phyloP scores from a whole-genome alignment of 2,797 vertebrate genomes.

The Atherinosoma microstoma region DNA sequence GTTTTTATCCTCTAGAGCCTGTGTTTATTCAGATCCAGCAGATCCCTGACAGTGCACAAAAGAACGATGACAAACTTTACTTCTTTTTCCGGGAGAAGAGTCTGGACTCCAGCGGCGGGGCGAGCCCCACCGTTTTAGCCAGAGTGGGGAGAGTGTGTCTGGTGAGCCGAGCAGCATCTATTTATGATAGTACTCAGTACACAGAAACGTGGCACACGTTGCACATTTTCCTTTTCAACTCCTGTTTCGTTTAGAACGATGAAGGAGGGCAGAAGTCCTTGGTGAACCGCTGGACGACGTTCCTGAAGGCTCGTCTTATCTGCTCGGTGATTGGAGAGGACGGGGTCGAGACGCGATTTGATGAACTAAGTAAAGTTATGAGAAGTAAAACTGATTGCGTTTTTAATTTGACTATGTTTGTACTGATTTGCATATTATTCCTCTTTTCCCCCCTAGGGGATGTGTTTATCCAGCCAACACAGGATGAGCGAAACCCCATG shows the following conservation, averaged over 20 bases:
- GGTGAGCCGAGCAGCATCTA: conserved; percentile 74
- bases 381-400: conserved; percentile 16
- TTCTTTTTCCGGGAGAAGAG: conserved; percentile 89
- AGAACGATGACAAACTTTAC: conserved; percentile 88
- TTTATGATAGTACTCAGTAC: conserved; percentile 4
- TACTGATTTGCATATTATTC: conserved; percentile 53
- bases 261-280: conserved; percentile 92
- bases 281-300: conserved; percentile 95
- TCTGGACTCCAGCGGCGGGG: conserved; percentile 80
- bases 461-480: conserved; percentile 86
- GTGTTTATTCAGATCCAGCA: conserved; percentile 87
- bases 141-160: conserved; percentile 88
- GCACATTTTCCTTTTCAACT: conserved; percentile 26
- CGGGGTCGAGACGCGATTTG: conserved; percentile 88
- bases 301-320: conserved; percentile 93
- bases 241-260: conserved; percentile 84
- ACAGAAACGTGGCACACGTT: conserved; percentile 12
- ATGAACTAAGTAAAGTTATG: conserved; percentile 86
- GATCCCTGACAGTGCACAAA: conserved; percentile 87
- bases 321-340: conserved; percentile 89
- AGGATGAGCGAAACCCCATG: conserved; percentile 86
- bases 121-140: conserved; percentile 82
- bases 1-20: conserved; percentile 78
- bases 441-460: conserved; percentile 69
- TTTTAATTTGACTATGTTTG: conserved; percentile 22